Evolutionary conservation across 1,140 invertebrate species (phyloP), one percentile per base, ranked within the genome.

Genomic region (Leguminivora glycinivorella): DNA sequence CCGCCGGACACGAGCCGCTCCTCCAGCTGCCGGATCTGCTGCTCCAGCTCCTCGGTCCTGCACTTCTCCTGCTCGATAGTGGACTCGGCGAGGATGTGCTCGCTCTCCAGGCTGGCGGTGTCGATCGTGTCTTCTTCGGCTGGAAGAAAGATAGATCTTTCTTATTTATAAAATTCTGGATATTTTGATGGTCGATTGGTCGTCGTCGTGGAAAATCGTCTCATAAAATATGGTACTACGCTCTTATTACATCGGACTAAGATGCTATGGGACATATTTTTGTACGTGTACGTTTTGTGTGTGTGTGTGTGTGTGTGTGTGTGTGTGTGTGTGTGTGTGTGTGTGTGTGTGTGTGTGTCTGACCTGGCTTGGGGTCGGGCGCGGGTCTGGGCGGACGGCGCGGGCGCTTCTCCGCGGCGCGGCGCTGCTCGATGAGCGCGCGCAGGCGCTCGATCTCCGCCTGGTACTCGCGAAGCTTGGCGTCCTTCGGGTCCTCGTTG

Each of bases 401-500:
- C 22, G 40, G 58, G n/a, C 72, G 66, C 67, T 69, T 10, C 70
- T 81, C 76, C 24, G 76, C 78, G 56, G 88, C 81, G 52, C 85
- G 77, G 4, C 91, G 84, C 70, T 90, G 90, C 40, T 89, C 84
- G 72, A 94, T 93, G 38, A 94, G 84, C 29, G 88, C 81, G 19
- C 93, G 93, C 25, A 96, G 90, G 68, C 95, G 92, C 69, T 94
- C 94, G 83, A 97, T 97, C 92, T 98, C 97, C 76, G 95, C 94
- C 85, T 98, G 96, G 91, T 97, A 98, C 90, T 98, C 95, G 80
- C 96, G 93, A 9, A 98, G 92, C 79, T 98, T 93, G 34, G 96
- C 96, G 90, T 98, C 97, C 90, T 98, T 98, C 0, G 98, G 97
- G 93, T 99, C 98, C 90, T 99, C 97, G 91, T 99, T 99, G 74